Evolutionary conservation across 2,888 invertebrate genomes (phyloP).

Genomic region (Elegia similella): DNA sequence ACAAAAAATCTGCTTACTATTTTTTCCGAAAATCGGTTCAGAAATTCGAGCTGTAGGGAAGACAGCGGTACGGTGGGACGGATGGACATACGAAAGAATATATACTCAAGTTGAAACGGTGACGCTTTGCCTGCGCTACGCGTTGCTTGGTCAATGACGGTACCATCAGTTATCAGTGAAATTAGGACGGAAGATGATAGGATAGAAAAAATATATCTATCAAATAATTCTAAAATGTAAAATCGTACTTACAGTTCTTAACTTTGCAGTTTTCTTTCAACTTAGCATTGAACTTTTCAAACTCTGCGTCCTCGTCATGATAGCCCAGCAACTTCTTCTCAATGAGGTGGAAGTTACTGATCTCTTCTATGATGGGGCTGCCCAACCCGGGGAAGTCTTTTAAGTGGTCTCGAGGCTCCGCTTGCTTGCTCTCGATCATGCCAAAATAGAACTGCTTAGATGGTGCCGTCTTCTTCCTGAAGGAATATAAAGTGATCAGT

Average conservation of each 20-base stretch:
- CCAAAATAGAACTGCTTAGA: slow-evolving; percentile 88
- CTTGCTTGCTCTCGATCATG: slow-evolving; percentile 83
- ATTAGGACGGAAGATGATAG: too few species aligned
- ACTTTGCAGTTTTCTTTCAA: slow-evolving; percentile 61
- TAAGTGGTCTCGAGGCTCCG: slow-evolving; percentile 53
- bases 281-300: slow-evolving; percentile 68
- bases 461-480: slow-evolving; percentile 57
- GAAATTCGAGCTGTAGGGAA: too few species aligned
- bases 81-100: too few species aligned
- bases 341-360: slow-evolving; percentile 69
- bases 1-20: too few species aligned
- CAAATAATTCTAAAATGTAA: too few species aligned
- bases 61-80: too few species aligned
- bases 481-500: slow-evolving; percentile 22
- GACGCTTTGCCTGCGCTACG: too few species aligned
- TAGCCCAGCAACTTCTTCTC: slow-evolving; percentile 70
- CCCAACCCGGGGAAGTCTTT: slow-evolving; percentile 74
- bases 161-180: too few species aligned
- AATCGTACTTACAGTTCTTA: slow-evolving; percentile 67
- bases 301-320: slow-evolving; percentile 64
- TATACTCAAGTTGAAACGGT: too few species aligned
- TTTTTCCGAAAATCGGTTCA: too few species aligned
- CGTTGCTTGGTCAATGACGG: too few species aligned
- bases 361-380: slow-evolving; percentile 71
- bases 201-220: too few species aligned